Conservation (phyloP, 2,113 vertebrate species). For the Thamnophis sirtalis region DNA sequence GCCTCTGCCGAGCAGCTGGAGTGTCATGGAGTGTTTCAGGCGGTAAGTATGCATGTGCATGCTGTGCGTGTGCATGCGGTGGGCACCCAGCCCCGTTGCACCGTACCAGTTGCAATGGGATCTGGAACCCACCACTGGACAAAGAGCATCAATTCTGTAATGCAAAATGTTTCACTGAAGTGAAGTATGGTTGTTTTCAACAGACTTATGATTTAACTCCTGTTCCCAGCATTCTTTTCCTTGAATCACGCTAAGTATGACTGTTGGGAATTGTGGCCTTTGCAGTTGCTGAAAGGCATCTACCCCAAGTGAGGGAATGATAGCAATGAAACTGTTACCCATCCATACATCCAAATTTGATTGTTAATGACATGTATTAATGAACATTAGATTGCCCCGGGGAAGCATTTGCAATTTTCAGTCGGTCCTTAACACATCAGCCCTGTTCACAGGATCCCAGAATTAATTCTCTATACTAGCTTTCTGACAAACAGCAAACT, state of each 20-base stretch:
- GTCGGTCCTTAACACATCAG: background rate
- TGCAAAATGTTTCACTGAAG: background rate
- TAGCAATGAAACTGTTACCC: background rate
- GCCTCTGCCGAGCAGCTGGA: too few species aligned
- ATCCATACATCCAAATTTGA: background rate
- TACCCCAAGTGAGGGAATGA: background rate
- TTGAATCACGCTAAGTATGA: background rate
- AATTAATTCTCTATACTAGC: background rate
- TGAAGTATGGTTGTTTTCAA: background rate
- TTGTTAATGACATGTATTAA: background rate
- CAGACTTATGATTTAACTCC: background rate
- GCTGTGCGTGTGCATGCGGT: too few species aligned
- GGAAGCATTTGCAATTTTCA: background rate
- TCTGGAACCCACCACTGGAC: background rate
- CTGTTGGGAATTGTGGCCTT: background rate
- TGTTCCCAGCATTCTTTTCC: background rate
- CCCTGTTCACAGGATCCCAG: background rate
- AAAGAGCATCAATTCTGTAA: background rate
- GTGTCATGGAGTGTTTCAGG: too few species aligned
- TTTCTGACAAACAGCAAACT: background rate
- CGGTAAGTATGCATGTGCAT: too few species aligned
- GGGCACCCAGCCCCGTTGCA: too few species aligned
- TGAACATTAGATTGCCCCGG: background rate
- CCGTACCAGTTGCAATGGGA: too few species aligned
- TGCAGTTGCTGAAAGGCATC: background rate